A percentile compares a stretch with the other conserved stretches of the same genome.
Conservation (phyloP, 2,888 invertebrate species). For the Caenorhabditis sp. region DNA sequence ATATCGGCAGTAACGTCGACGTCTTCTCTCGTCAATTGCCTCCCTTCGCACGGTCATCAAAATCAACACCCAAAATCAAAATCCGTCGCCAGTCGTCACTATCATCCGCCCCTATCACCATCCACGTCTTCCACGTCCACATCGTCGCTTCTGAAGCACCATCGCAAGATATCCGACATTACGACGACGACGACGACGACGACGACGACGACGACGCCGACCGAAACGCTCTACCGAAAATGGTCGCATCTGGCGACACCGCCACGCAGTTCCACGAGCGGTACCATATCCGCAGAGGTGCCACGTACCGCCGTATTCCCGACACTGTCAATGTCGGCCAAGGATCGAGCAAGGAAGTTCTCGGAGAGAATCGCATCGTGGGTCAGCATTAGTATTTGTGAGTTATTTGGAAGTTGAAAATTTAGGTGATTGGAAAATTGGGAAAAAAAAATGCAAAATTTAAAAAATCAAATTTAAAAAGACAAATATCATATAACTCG, state of each 20-base stretch:
- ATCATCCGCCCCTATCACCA: not conserved
- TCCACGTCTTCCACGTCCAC: slow-evolving; percentile 30
- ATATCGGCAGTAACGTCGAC: slow-evolving; percentile 36
- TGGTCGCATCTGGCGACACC: slow-evolving; percentile 52
- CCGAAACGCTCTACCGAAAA: slow-evolving; percentile 48
- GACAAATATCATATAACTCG: too few species aligned
- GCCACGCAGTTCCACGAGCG: slow-evolving; percentile 28
- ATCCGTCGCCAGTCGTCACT: not conserved
- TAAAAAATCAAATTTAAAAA: too few species aligned
- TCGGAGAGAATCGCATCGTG: slow-evolving; percentile 58
- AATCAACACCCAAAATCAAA: too few species aligned
- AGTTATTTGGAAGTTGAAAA: slow-evolving; percentile 15
- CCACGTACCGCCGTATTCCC: slow-evolving; percentile 10
- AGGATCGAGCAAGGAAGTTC: slow-evolving; percentile 61
- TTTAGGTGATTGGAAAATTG: not conserved
- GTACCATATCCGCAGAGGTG: not conserved
- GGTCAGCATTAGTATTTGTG: slow-evolving; percentile 66
- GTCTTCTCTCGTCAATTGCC: slow-evolving; percentile 27
- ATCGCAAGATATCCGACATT: slow-evolving; percentile 53
- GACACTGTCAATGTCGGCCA: slow-evolving; percentile 58
- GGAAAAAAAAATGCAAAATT: too few species aligned
- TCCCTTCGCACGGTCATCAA: too few species aligned
- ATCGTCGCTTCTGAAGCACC: not conserved
- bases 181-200: slow-evolving; percentile 37
- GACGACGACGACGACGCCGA: slow-evolving; percentile 37